Evolutionary conservation across 1,140 invertebrate species (phyloP), one percentile per base, ranked within the genome.

Genomic region (Streblospio benedicti): DNA sequence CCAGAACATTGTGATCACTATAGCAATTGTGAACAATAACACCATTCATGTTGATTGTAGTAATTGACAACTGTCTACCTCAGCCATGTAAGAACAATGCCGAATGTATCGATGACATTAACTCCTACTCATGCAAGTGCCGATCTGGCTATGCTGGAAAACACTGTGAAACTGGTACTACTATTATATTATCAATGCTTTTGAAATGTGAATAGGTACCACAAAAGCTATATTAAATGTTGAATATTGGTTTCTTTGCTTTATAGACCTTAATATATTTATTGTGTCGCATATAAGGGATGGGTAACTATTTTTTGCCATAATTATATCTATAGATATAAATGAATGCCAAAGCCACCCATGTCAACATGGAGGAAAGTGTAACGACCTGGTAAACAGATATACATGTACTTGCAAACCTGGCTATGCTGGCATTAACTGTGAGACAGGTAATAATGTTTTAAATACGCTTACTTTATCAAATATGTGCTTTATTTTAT

Each of bases 81-180:
- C 58, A 59, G 5, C 72, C 74, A 0, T 76, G 74, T 67, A 18
- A 60, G 20, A 72, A 76, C 56, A 38, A 60, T 16, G 73, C 66
- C 0, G 66, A 33, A 9, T 76, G 74, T 67, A 45, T 49, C 0
- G 66, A 73, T 55, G 20, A 32, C 20, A 27, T 60, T 16, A 54
- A 53, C 20, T 20, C 27, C 20, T 60, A 60, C 52, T 50, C 25
- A 12, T 60, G 59, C 20, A 20, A 28, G n/a, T 60, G 59, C 45
- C 30, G 30, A n/a, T 27, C 38, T 1, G 59, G 51, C 14, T 55
- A 38, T 38, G 23, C 70, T 45, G 62, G 65, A 31, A 71, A 72
- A 45, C 59, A 65, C 31, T 72, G 67, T 1, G 25, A 56, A 43
- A 53, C 27, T n/a, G n/a, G 51, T 60, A 18, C n/a, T n/a, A n/a